These are phyloP conservation scores for Hylaea fasciaria DNA, from an alignment of 2,888 invertebrate species.

Conservation along the genomic window DNA sequence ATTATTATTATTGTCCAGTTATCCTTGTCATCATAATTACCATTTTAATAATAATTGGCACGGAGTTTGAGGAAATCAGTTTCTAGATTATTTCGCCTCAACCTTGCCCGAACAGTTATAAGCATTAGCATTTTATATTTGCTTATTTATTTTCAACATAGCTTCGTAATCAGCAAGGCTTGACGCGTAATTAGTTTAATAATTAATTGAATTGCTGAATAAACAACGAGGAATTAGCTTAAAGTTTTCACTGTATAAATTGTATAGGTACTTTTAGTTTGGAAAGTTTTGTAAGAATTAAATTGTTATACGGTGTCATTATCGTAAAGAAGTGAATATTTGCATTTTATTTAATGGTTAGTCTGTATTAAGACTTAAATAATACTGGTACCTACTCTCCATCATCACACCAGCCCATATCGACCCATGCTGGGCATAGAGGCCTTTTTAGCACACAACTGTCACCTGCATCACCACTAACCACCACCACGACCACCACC, in stretches of 20 bases:
- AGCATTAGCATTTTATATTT: constrained; percentile 22
- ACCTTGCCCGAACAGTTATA: constrained; percentile 5
- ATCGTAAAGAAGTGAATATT: too few species aligned
- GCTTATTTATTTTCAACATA: constrained; percentile 22
- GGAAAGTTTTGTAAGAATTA: too few species aligned
- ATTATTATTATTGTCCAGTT: constrained; percentile 15
- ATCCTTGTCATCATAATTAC: constrained; percentile 28
- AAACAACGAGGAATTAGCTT: not conserved
- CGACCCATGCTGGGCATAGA: too few species aligned
- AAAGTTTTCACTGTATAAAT: too few species aligned
- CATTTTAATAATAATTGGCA: constrained; percentile 17
- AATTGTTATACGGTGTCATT: not conserved
- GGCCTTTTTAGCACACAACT: too few species aligned
- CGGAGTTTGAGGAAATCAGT: constrained; percentile 18
- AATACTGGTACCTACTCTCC: too few species aligned
- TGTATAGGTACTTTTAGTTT: too few species aligned
- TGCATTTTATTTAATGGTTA: too few species aligned
- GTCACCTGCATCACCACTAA: too few species aligned
- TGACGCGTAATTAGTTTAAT: constrained; percentile 19
- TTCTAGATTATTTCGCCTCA: constrained; percentile 5
- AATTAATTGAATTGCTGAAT: constrained; percentile 13
- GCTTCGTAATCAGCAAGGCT: constrained; percentile 12
- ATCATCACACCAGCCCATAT: too few species aligned
- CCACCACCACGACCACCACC: too few species aligned
- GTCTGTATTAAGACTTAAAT: too few species aligned